These are phyloP conservation scores for Pocillopora grandis DNA, from an alignment of 92 coral and sea anemone species.

Conservation along the genomic window DNA sequence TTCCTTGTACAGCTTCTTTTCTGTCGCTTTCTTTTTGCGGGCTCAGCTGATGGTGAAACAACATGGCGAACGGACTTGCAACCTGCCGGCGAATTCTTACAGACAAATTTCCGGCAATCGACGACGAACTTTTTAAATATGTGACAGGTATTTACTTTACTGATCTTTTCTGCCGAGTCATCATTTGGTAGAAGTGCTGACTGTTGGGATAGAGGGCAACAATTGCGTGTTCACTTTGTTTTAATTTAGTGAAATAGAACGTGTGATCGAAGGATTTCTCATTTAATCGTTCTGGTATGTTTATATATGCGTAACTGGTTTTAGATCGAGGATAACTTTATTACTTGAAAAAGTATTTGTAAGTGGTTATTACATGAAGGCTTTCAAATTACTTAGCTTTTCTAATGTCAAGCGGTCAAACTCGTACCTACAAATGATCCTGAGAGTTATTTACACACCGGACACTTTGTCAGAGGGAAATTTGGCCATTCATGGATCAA, in stretches of 20 bases:
- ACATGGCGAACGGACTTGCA: constrained; percentile 44
- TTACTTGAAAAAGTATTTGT: too few species aligned
- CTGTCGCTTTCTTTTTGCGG: neutral
- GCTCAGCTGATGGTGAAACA: constrained; percentile 40
- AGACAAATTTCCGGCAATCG: constrained; percentile 73
- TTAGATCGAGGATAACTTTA: neutral
- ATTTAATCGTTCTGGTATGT: too few species aligned
- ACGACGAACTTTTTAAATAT: constrained; percentile 74
- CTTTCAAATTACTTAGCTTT: neutral
- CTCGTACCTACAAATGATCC: neutral
- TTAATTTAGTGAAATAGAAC: too few species aligned
- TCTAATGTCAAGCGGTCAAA: neutral
- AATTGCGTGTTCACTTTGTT: neutral
- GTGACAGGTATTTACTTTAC: constrained; percentile 67
- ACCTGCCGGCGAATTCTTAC: constrained; percentile 54
- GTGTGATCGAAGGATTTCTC: too few species aligned
- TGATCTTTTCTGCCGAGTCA: neutral
- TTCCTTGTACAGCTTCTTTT: too few species aligned
- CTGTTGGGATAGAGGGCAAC: neutral
- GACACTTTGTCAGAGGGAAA: too few species aligned
- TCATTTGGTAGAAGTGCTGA: neutral
- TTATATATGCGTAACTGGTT: constrained; percentile 10
- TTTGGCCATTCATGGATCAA: too few species aligned
- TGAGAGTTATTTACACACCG: too few species aligned
- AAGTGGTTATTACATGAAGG: too few species aligned